Conservation (phyloP, 2,113 vertebrate species). For the Apaloderma vittatum region DNA sequence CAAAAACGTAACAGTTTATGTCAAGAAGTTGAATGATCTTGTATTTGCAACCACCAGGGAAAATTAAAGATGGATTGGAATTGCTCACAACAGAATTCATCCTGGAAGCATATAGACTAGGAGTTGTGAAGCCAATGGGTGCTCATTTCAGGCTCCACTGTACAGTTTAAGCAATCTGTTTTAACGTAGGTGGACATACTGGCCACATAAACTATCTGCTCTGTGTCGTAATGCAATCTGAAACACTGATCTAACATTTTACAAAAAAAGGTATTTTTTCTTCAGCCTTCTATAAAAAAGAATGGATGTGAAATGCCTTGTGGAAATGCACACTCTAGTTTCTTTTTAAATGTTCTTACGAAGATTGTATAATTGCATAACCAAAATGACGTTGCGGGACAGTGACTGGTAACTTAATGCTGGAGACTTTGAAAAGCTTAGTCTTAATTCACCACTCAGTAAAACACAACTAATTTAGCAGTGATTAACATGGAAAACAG, state of each 20-base stretch:
- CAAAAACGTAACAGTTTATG: slow-evolving; percentile 2
- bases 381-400: slow-evolving; percentile 33
- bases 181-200: not conserved
- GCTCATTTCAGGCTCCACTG: not conserved
- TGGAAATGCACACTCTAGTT: not conserved
- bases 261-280: not conserved
- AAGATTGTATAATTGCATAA: not conserved
- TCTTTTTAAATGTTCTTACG: not conserved
- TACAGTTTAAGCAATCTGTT: not conserved
- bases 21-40: slow-evolving; percentile 39
- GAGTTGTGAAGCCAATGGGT: not conserved
- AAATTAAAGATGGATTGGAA: slow-evolving; percentile 12
- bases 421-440: slow-evolving; percentile 8
- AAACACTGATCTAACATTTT: not conserved
- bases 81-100: not conserved
- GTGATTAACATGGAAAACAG: slow-evolving; percentile 42
- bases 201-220: not conserved
- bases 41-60: not conserved
- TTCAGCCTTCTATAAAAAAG: not conserved
- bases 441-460: not conserved
- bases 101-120: not conserved
- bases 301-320: not conserved
- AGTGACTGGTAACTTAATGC: slow-evolving; percentile 44
- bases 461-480: slow-evolving; percentile 36
- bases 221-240: not conserved